A percentile compares a stretch with the other conserved stretches of the same genome.
Conservation (phyloP, 2,888 invertebrate species). For the Taenaris catops region DNA sequence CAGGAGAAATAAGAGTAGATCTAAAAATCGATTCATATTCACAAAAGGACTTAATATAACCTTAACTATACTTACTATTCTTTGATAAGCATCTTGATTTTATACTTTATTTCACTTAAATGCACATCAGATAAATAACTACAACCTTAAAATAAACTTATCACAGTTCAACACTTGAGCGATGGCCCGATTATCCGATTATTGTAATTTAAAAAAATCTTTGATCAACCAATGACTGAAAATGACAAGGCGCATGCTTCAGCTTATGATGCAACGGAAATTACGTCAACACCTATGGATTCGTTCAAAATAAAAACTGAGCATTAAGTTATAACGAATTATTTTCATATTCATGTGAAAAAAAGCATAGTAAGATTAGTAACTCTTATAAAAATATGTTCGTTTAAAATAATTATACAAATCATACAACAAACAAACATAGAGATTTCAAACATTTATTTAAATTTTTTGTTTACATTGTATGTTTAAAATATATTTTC, state of each 20-base stretch:
- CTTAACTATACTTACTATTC: conserved; percentile 82
- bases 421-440: no score
- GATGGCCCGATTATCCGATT: conserved; percentile 61
- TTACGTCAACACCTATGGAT: conserved; percentile 71
- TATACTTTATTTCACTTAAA: conserved; percentile 64
- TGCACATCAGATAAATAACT: conserved; percentile 78
- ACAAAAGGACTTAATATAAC: conserved; percentile 54
- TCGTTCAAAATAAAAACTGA: conserved; percentile 28
- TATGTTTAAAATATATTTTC: no score
- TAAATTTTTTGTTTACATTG: no score
- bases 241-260: conserved; percentile 81
- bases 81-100: conserved; percentile 84
- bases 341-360: no score
- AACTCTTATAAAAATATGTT: no score
- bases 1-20: no score
- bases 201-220: conserved; percentile 65
- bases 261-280: conserved; percentile 80
- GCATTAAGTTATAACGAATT: no score
- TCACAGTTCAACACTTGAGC: conserved; percentile 75
- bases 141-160: conserved; percentile 64
- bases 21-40: conserved; percentile 70
- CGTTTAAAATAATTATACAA: no score
- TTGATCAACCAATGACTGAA: conserved; percentile 67
- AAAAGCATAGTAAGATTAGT: no score
- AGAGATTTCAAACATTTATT: no score